Conservation (phyloP, 2,888 invertebrate genomes). For the Azorinus chamasolen region DNA sequence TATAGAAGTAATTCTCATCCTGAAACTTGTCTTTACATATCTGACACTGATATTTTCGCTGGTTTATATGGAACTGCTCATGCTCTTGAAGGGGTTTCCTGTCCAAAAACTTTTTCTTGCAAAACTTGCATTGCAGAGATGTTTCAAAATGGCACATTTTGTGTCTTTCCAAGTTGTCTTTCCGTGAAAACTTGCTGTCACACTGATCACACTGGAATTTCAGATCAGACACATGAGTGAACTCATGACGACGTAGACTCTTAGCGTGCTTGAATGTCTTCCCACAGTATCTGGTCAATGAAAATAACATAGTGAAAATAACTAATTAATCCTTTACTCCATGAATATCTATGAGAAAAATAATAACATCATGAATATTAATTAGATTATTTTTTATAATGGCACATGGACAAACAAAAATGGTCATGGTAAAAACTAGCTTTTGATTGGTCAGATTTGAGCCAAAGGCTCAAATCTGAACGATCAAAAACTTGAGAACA, state of each 20-base stretch:
- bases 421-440: no score
- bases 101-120: conserved; percentile 55
- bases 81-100: conserved; percentile 46
- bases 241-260: conserved; percentile 55
- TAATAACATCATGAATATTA: no score
- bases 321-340: no score
- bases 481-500: no score
- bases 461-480: no score
- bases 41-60: conserved; percentile 36
- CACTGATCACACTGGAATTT: conserved; percentile 56
- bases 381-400: no score
- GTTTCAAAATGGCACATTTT: conserved; percentile 54
- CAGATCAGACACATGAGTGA: conserved; percentile 37
- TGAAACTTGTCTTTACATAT: conserved; percentile 56
- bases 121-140: conserved; percentile 47
- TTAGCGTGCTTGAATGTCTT: conserved; percentile 60
- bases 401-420: no score
- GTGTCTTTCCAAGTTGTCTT: conserved; percentile 60
- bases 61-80: conserved; percentile 53
- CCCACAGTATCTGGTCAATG: conserved; percentile 53
- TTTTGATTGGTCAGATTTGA: no score
- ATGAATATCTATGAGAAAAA: no score
- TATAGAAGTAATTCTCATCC: conserved; percentile 51
- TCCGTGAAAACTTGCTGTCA: conserved; percentile 52
- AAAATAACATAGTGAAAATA: no score